A percentile compares a stretch with the other conserved stretches of the same genome.
Conservation (phyloP, 2,888 invertebrate species). For the Hartigia nigra region DNA sequence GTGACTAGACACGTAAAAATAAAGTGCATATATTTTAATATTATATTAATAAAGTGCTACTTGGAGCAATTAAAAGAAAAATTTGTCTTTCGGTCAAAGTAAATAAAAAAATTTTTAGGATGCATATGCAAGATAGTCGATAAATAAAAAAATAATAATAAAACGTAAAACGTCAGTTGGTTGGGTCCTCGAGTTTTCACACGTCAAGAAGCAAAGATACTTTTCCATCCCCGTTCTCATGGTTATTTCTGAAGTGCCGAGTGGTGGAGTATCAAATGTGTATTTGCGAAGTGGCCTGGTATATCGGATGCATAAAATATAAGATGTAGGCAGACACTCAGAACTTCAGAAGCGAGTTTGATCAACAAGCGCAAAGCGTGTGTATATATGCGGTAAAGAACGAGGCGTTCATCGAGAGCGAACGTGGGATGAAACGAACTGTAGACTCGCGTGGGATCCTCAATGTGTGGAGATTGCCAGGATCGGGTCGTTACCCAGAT, state of each 20-base stretch:
- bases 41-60: background rate
- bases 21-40: background rate
- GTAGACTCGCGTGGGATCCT: constrained; percentile 52
- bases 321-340: constrained; percentile 31
- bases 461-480: constrained; percentile 40
- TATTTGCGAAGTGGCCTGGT: constrained; percentile 4
- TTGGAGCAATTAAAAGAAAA: background rate
- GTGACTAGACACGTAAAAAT: background rate
- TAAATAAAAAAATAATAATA: background rate
- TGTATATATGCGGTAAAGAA: constrained; percentile 14
- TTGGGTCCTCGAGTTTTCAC: background rate
- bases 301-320: constrained; percentile 17
- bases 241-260: background rate
- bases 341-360: constrained; percentile 36
- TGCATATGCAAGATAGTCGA: background rate
- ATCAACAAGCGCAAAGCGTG: constrained; percentile 41
- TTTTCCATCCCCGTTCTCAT: background rate
- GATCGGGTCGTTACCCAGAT: constrained; percentile 54
- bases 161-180: background rate
- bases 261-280: background rate
- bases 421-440: constrained; percentile 41
- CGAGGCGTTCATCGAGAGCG: constrained; percentile 44
- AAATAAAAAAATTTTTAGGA: background rate
- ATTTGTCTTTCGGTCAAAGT: background rate
- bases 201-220: background rate